Percentiles rank a stretch among this genome's conserved stretches.
These are phyloP conservation scores for Electrona antarctica DNA, from an alignment of 2,113 vertebrate genomes.

Conservation along the genomic window DNA sequence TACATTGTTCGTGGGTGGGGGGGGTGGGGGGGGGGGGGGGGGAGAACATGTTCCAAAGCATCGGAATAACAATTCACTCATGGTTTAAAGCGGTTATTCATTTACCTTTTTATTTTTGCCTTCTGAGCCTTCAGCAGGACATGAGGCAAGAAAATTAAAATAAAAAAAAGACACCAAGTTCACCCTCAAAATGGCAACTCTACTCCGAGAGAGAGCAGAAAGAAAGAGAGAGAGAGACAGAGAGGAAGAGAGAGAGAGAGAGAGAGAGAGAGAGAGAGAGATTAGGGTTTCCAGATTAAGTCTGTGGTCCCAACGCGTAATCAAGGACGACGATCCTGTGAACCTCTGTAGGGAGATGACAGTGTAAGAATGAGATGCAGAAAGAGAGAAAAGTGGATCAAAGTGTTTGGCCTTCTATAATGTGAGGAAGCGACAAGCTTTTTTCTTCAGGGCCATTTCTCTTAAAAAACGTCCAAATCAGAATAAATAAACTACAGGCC, in stretches of 20 bases:
- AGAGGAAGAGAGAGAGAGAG: background rate
- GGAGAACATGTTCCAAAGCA: background rate
- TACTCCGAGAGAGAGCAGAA: constrained; percentile 6
- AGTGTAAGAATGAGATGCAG: constrained; percentile 28
- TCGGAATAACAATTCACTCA: background rate
- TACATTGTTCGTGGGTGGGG: background rate
- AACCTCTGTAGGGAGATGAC: constrained; percentile 39
- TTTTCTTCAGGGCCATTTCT: constrained; percentile 46
- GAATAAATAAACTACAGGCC: constrained; percentile 55
- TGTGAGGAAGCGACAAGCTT: constrained; percentile 22
- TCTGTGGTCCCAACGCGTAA: constrained; percentile 56
- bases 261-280: constrained; percentile 27
- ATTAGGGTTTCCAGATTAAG: constrained; percentile 66
- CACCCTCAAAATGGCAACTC: constrained; percentile 40
- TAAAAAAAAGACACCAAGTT: constrained; percentile 11
- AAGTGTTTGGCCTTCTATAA: constrained; percentile 41
- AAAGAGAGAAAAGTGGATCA: constrained; percentile 21
- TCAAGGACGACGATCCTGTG: constrained; percentile 48
- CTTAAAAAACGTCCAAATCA: constrained; percentile 36
- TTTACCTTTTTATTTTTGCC: background rate
- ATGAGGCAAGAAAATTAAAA: background rate
- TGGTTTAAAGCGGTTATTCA: constrained; percentile 1
- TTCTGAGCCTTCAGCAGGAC: constrained; percentile 1
- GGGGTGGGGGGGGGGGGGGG: too few relatives aligned
- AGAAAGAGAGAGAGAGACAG: background rate